These are phyloP conservation scores for Diachasmimorpha longicaudata DNA, from an alignment of 1,140 invertebrate species.

Conservation along the genomic window DNA sequence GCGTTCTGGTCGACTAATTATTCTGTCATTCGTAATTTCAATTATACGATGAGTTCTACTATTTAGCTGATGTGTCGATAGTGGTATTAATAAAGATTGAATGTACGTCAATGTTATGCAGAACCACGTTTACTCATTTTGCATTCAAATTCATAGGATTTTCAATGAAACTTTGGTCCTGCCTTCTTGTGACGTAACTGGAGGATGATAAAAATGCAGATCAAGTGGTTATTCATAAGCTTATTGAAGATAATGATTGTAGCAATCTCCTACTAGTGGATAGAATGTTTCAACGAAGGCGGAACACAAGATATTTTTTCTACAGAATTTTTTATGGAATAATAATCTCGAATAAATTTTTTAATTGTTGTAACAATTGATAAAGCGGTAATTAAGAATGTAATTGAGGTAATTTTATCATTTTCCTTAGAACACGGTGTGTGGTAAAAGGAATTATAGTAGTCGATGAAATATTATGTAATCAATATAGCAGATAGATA, in stretches of 20 bases:
- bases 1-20: background rate
- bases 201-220: constrained; percentile 10
- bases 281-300: constrained; percentile 8
- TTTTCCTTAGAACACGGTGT: background rate
- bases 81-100: background rate
- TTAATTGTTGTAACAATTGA: background rate
- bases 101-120: background rate
- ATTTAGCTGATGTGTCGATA: background rate
- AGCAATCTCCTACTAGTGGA: background rate
- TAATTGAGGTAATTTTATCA: background rate
- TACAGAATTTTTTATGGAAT: background rate
- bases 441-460: background rate
- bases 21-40: background rate
- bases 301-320: background rate
- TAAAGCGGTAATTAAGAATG: background rate
- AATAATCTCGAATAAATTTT: background rate
- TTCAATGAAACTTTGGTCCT: background rate
- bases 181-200: constrained; percentile 9
- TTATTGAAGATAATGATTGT: constrained; percentile 13
- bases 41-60: background rate
- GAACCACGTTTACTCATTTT: background rate
- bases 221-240: constrained; percentile 16
- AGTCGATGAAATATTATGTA: background rate
- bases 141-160: background rate
- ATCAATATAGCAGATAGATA: background rate